Percentiles rank a stretch among this genome's conserved stretches.
phyloP scores from a whole-genome alignment of 35 echinoderm and acorn worm genomes.

The Acanthaster planci region DNA sequence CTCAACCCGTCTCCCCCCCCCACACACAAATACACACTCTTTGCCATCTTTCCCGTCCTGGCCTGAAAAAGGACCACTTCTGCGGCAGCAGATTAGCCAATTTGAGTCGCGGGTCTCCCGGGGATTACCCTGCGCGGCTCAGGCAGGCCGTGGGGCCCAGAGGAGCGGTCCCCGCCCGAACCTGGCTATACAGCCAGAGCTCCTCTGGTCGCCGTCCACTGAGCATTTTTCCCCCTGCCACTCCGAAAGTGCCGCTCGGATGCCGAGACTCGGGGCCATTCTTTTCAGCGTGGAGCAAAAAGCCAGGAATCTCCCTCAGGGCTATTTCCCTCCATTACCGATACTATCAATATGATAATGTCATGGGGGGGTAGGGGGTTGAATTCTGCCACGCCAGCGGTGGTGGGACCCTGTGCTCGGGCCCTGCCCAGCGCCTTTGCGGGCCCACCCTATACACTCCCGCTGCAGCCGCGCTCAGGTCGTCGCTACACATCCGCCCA shows the following conservation, averaged over 20 bases:
- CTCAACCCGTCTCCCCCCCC: too few species aligned
- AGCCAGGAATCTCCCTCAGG: not conserved
- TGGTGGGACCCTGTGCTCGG: not conserved
- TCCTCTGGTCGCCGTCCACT: not conserved
- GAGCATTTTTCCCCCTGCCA: not conserved
- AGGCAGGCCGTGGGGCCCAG: not conserved
- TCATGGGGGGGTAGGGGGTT: not conserved
- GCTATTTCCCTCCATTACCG: not conserved
- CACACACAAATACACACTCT: too few species aligned
- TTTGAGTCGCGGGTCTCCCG: slow-evolving; percentile 16
- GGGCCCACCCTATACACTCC: not conserved
- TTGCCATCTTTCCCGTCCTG: not conserved
- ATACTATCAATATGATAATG: slow-evolving; percentile 1
- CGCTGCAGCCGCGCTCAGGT: too few species aligned
- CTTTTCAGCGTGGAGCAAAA: too few species aligned
- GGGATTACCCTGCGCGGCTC: not conserved
- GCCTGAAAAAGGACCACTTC: slow-evolving; percentile 24
- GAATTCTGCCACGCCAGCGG: not conserved
- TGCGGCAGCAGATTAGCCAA: slow-evolving; percentile 6
- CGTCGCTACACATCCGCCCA: too few species aligned
- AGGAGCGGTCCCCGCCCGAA: not conserved
- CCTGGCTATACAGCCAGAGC: too few species aligned
- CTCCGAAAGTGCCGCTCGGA: too few species aligned
- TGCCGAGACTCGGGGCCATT: too few species aligned
- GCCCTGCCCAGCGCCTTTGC: not conserved